phyloP scores from a whole-genome alignment of 2,888 invertebrate genomes.

The Pharmacophagus antenor region DNA sequence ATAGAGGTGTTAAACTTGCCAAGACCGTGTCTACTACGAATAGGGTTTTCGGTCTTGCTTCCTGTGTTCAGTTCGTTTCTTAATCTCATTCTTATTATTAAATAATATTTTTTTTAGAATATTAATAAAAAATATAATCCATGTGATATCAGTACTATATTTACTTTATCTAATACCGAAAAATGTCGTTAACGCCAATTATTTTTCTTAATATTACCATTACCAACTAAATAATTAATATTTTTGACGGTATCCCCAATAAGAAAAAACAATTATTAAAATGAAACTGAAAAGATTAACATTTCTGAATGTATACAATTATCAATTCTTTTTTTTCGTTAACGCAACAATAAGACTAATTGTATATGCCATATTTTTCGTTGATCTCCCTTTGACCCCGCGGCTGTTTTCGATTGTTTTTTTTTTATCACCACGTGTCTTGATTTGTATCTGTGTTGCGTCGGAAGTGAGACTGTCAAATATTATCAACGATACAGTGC shows the following conservation, averaged over 20 bases:
- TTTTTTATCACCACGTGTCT: slow-evolving; percentile 26
- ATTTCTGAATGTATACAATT: neutral
- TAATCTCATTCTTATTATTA: too few relatives aligned
- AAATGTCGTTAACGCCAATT: too few relatives aligned
- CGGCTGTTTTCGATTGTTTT: slow-evolving; percentile 21
- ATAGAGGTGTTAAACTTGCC: neutral
- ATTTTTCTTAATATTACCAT: too few relatives aligned
- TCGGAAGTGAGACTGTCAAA: slow-evolving; percentile 33
- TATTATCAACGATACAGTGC: neutral
- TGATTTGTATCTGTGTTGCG: slow-evolving; percentile 38
- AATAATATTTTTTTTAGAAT: too few relatives aligned
- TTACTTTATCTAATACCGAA: too few relatives aligned
- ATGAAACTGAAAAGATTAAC: too few relatives aligned
- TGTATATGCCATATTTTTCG: slow-evolving; percentile 8
- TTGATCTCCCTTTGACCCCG: slow-evolving; percentile 31
- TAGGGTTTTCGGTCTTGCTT: neutral
- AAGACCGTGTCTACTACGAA: neutral
- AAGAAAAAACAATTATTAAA: too few relatives aligned
- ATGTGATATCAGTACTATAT: too few relatives aligned
- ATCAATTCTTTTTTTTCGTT: neutral
- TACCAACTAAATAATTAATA: too few relatives aligned
- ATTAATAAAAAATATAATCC: too few relatives aligned
- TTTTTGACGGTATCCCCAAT: too few relatives aligned
- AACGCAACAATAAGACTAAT: slow-evolving; percentile 13
- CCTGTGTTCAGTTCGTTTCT: too few relatives aligned